Percentiles rank a stretch among this genome's conserved stretches.
Conservation (phyloP, 2,797 vertebrate species). For the Gallinago nigripennis region DNA sequence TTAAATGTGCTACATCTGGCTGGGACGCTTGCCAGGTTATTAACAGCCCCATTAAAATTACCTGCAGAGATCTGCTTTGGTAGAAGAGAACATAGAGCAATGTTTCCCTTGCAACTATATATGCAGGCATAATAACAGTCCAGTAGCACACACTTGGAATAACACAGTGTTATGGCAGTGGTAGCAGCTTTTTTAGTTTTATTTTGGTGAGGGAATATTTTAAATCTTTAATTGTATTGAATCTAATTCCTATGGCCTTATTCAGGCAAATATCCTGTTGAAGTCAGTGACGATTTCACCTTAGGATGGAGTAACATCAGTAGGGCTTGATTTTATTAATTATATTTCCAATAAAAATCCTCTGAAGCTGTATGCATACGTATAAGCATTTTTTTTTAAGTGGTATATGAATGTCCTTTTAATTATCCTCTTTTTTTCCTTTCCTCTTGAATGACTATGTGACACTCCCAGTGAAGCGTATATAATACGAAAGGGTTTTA, state of each 20-base stretch:
- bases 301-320: background rate
- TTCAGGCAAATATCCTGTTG: background rate
- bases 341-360: background rate
- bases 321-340: background rate
- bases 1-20: slow-evolving; percentile 69
- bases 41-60: slow-evolving; percentile 74
- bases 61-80: slow-evolving; percentile 45
- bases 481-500: slow-evolving; percentile 2
- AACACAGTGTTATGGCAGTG: background rate
- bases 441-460: background rate
- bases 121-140: background rate
- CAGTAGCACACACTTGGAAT: background rate
- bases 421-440: background rate
- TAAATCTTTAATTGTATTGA: background rate
- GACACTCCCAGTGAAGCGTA: background rate
- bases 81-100: background rate
- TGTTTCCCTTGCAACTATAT: background rate
- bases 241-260: background rate
- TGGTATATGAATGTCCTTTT: background rate
- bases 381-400: background rate
- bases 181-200: background rate
- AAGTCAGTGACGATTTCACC: background rate
- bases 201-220: slow-evolving; percentile 7
- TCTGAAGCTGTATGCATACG: background rate
- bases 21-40: slow-evolving; percentile 68